Base-by-base conservation (phyloP, 1,140 invertebrate genomes). In the Bombus ignitus region DNA sequence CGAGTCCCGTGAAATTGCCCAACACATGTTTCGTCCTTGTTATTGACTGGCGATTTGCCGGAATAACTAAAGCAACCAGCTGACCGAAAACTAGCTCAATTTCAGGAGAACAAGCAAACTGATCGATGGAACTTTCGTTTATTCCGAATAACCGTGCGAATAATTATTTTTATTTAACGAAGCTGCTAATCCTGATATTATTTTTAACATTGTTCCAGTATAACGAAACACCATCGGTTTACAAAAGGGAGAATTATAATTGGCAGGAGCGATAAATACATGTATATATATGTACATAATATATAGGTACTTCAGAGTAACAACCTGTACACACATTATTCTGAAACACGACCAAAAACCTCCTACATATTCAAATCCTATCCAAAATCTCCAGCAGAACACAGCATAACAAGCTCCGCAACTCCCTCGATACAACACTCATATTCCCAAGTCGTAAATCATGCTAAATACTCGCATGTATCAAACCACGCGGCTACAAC, bases 1-100 rank as follows among this genome's bases (percentile, higher is more conserved):
- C 87, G 87, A 68, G 74, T 81, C 88, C 80, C 89, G 89, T 87
- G 84, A 85, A 85, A 86, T 83, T 82, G 86, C 81, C 85, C 74
- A 83, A 88, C 89, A 90, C 90, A 90, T 90, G 73, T 57, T 92
- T 88, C 86, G 78, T 74, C 82, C 76, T 87, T 76, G 91, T 94
- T 93, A 94, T 93, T 92, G 92, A 92, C 90, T 85, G 89, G 85
- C 83, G 85, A 86, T 87, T 73, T 73, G 80, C 25, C 35, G 39
- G 77, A 75, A 75, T 47, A n/a, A 68, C 66, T 39, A 32, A 66
- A 71, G 15, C 66, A 37, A 53, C 35, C 32, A 25, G 35, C 18
- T 53, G 65, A 47, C 42, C 39, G 73, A 47, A 53, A 75, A 53
- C 72, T 74, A 47, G 42, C 35, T 74, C 42, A 74, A 44, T 74